phyloP scores from a whole-genome alignment of 1,140 invertebrate species.

The Bradysia coprophila region DNA sequence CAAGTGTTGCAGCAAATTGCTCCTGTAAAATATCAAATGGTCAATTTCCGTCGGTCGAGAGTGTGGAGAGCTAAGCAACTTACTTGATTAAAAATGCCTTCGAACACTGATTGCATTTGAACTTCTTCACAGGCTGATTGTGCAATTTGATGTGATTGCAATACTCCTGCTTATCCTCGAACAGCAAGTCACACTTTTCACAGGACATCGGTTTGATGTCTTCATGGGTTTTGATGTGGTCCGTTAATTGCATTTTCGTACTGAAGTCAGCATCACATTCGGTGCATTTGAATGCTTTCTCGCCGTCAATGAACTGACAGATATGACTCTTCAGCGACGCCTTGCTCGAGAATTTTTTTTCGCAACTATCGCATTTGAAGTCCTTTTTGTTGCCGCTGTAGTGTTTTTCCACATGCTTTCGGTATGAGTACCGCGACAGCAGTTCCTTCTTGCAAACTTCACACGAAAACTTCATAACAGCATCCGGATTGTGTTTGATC shows the following conservation, averaged over 20 bases:
- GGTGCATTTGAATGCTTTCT: constrained; percentile 21
- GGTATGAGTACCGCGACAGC: background rate
- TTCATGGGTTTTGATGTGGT: constrained; percentile 7
- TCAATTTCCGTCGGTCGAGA: no score
- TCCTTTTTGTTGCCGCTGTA: constrained; percentile 10
- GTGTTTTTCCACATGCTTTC: constrained; percentile 13
- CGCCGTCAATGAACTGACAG: constrained; percentile 19
- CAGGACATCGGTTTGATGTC: constrained; percentile 1
- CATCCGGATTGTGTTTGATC: background rate
- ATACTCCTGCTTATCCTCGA: background rate
- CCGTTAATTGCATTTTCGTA: constrained; percentile 1
- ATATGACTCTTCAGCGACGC: constrained; percentile 15
- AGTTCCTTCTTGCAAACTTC: background rate
- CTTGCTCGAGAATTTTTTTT: constrained; percentile 6
- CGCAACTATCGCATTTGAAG: constrained; percentile 8
- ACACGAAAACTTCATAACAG: background rate
- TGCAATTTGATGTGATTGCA: constrained; percentile 1
- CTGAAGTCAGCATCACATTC: constrained; percentile 21
- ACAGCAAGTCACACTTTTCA: background rate
- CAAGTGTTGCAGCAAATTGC: constrained; percentile 6
- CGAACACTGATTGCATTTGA: constrained; percentile 7
- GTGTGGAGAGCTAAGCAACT: no score
- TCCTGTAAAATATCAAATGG: no score
- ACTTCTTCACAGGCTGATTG: constrained; percentile 5
- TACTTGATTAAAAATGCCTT: constrained; percentile 8